Evolutionary conservation across 2,888 invertebrate species (phyloP).

Genomic region (Plebejus argus): DNA sequence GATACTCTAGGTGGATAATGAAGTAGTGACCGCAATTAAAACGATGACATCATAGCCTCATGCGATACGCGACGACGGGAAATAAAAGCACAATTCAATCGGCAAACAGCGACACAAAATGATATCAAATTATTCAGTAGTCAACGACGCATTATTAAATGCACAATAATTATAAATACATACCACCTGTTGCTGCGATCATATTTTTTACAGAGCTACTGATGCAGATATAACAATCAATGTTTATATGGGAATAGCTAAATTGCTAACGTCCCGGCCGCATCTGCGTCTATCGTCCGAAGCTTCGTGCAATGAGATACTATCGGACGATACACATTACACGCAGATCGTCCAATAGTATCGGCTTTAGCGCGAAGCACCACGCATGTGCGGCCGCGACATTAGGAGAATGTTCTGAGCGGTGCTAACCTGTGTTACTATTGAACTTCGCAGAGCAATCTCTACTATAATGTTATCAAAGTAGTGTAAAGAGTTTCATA

Average conservation of each 20-base stretch:
- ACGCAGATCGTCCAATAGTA: no score
- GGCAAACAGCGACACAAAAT: conserved; percentile 50
- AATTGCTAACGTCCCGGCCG: no score
- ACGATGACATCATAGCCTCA: conserved; percentile 72
- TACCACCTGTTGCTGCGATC: conserved; percentile 18
- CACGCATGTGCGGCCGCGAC: no score
- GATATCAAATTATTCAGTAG: conserved; percentile 28
- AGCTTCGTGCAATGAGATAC: no score
- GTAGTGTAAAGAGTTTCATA: not conserved
- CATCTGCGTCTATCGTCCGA: no score
- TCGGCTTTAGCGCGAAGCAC: no score
- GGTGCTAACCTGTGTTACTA: not conserved
- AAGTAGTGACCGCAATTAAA: conserved; percentile 70
- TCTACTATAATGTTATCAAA: not conserved
- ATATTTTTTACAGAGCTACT: not conserved
- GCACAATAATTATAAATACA: not conserved
- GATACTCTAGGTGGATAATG: conserved; percentile 49
- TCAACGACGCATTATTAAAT: not conserved
- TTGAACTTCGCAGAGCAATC: not conserved
- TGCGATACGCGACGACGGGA: conserved; percentile 62
- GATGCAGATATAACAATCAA: not conserved
- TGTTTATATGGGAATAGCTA: not conserved
- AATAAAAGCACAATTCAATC: conserved; percentile 73
- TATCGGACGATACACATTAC: no score
- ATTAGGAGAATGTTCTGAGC: not conserved